Evolutionary conservation across 2,113 vertebrate species (phyloP), one percentile per base, ranked within the genome.

Genomic region (Halichoerus grypus): DNA sequence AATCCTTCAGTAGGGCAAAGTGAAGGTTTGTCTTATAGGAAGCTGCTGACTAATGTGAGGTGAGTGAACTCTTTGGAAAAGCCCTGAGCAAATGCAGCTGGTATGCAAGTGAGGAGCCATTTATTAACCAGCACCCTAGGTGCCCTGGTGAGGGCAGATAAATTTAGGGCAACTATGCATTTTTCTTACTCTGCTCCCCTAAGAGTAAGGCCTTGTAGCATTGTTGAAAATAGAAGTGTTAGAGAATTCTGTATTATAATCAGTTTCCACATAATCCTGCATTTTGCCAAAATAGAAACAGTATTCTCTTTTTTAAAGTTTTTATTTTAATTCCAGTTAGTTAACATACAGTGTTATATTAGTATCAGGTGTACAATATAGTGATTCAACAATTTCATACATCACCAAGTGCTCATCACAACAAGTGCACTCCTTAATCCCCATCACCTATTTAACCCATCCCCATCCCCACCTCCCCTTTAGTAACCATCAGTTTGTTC

Each of bases 31-130:
- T 80, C 61, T 76, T 31, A 1, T 5, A 97, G 76, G 59, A 96
- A 91, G 39, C 84, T 96, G 88, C 91, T 97, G 96, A 97, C 85
- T 95, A 85, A 96, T 57, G 46, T 76, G 69, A 94, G 74, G 92
- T 93, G 63, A 51, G 59, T 84, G 55, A 95, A 76, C 46, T 65
- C 53, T 89, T 90, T 33, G 80, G 80, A 90, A 89, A 69, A 6
- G 26, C 76, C 81, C 28, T 72, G 7, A 94, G 93, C 53, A 85
- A 94, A 94, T 90, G 33, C 49, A 85, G 63, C 96, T 88, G 69
- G 85, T 46, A 85, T 1, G 87, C 57, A 59, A 90, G 39, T 5
- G 22, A 90, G 82, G 59, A 74, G 59, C 7, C 84, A 67, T 95
- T 96, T 94, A 94, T 72, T 97, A 96, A 55, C 53, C 39, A 88